Conservation (phyloP, 1,140 invertebrate genomes). For the Zeugodacus cucurbitae region DNA sequence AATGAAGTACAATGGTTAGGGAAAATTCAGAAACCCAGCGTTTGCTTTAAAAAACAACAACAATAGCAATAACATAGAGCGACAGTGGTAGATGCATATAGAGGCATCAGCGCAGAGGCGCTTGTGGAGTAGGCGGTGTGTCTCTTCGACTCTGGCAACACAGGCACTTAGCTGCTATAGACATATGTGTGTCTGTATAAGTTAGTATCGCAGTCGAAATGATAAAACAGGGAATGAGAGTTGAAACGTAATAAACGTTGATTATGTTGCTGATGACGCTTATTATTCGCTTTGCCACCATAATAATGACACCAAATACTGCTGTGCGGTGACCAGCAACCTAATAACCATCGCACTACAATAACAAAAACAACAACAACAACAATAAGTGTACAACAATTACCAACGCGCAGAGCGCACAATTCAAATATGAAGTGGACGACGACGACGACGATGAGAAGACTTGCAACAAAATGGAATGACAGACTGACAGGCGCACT, state of each 20-base stretch:
- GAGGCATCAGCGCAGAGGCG: neutral
- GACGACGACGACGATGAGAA: neutral
- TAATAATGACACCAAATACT: constrained; percentile 25
- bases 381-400: neutral
- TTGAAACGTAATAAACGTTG: constrained; percentile 37
- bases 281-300: constrained; percentile 34
- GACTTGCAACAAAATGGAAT: neutral
- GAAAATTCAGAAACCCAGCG: neutral
- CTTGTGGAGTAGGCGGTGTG: neutral
- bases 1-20: constrained; percentile 33
- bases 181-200: neutral
- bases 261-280: constrained; percentile 32
- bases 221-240: neutral
- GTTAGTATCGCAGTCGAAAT: neutral
- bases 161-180: neutral
- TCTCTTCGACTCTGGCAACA: neutral
- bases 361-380: neutral
- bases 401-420: neutral
- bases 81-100: neutral
- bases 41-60: neutral
- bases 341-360: neutral
- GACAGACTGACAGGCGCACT: constrained; percentile 29
- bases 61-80: neutral
- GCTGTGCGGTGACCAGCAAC: neutral
- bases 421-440: neutral